A percentile compares a stretch with the other conserved stretches of the same genome.
Conservation (phyloP, 2,113 vertebrate genomes). For the Grallaria varia region DNA sequence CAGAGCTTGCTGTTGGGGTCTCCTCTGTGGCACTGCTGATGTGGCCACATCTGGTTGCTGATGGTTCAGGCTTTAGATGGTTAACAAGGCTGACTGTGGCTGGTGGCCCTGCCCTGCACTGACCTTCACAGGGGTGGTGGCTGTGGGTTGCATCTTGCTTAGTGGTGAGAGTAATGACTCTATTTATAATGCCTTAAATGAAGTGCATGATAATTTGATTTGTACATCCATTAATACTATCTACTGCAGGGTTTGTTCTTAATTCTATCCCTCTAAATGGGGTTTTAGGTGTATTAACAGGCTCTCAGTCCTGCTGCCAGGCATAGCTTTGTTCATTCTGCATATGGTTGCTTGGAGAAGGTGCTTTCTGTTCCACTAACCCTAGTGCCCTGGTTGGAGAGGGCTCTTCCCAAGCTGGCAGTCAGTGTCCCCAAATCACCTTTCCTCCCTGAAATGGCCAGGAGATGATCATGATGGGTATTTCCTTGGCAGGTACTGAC, state of each 20-base stretch:
- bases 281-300: not conserved
- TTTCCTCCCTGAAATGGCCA: not conserved
- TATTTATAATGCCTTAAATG: slow-evolving; percentile 47
- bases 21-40: not conserved
- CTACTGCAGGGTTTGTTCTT: slow-evolving; percentile 14
- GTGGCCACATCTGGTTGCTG: rapidly evolving
- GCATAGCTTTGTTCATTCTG: not conserved
- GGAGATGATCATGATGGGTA: rapidly evolving
- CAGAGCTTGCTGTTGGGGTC: not conserved
- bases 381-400: not conserved
- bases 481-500: not conserved
- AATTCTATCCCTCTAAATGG: slow-evolving; percentile 9
- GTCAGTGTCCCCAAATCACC: not conserved
- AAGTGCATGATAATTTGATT: slow-evolving; percentile 57
- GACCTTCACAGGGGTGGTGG: not conserved
- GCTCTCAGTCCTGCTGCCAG: not conserved
- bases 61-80: not conserved
- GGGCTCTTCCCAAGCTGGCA: not conserved
- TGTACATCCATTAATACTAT: slow-evolving; percentile 45
- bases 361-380: not conserved
- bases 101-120: not conserved
- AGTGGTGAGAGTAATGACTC: not conserved
- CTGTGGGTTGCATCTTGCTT: not conserved
- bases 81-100: not conserved
- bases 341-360: not conserved